Evolutionary conservation across 30 jellyfish, hydroid and myxozoan genomes (phyloP).

Genomic region (Sanderia malayensis): DNA sequence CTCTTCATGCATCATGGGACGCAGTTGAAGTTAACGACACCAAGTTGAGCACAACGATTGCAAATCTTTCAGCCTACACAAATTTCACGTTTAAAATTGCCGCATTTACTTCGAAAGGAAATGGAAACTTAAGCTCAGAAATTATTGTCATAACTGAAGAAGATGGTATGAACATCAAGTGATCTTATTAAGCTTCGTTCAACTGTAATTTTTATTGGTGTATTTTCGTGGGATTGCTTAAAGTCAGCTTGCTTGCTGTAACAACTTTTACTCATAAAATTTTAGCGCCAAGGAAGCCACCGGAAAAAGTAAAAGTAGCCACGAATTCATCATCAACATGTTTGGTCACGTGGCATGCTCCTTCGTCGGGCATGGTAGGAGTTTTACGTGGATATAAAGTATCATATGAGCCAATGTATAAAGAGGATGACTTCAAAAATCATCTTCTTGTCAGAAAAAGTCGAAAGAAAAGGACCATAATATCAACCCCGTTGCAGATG

Average conservation of each 20-base stretch:
- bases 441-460: constrained; percentile 16
- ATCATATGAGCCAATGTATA: constrained; percentile 12
- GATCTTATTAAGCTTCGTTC: no score
- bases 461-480: constrained; percentile 11
- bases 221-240: no score
- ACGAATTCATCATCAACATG: constrained; percentile 13
- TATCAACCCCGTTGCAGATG: constrained; percentile 16
- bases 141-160: constrained; percentile 19
- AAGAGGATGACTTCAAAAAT: constrained; percentile 13
- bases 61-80: constrained; percentile 13
- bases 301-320: background rate
- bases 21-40: background rate
- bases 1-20: constrained; percentile 10
- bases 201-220: no score
- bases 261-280: no score
- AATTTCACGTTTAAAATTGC: constrained; percentile 21
- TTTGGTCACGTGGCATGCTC: constrained; percentile 15
- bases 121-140: constrained; percentile 6
- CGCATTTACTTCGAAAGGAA: constrained; percentile 21
- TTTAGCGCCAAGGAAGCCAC: constrained; percentile 22
- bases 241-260: no score
- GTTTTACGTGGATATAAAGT: constrained; percentile 18
- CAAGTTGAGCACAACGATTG: background rate
- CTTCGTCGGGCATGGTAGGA: constrained; percentile 24
- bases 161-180: constrained; percentile 15